Conservation (phyloP, 2,797 vertebrate species). For the Sparidentex hasta region DNA sequence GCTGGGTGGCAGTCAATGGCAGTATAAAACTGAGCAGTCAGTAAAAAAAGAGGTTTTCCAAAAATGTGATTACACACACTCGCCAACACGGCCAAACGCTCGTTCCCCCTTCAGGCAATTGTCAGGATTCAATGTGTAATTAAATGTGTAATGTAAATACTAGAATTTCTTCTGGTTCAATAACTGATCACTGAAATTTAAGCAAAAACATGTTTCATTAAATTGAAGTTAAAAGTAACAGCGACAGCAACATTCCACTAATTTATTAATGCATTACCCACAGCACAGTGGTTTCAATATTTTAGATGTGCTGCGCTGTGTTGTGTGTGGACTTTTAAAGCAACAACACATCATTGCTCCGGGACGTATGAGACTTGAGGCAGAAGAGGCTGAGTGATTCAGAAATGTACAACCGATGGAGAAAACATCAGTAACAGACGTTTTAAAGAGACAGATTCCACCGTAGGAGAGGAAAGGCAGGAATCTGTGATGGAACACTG, state of each 20-base stretch:
- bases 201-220: neutral
- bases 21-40: no score
- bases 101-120: no score
- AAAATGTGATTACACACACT: no score
- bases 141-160: neutral
- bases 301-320: conserved; percentile 14
- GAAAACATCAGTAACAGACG: conserved; percentile 4
- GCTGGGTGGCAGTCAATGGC: no score
- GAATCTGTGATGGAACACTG: neutral
- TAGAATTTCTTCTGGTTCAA: neutral
- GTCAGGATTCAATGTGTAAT: neutral
- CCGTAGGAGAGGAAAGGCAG: neutral
- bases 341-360: conserved; percentile 18
- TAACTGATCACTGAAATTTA: neutral
- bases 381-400: neutral
- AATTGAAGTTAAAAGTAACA: neutral
- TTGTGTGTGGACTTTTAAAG: neutral
- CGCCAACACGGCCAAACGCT: no score
- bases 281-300: conserved; percentile 7
- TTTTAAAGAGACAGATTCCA: neutral
- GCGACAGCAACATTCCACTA: neutral
- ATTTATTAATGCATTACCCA: conserved; percentile 9
- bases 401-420: neutral
- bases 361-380: conserved; percentile 17
- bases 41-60: no score